Percentiles rank a stretch among this genome's conserved stretches.
phyloP scores from a whole-genome alignment of 2,113 vertebrate species.

The Tachysurus vachellii region DNA sequence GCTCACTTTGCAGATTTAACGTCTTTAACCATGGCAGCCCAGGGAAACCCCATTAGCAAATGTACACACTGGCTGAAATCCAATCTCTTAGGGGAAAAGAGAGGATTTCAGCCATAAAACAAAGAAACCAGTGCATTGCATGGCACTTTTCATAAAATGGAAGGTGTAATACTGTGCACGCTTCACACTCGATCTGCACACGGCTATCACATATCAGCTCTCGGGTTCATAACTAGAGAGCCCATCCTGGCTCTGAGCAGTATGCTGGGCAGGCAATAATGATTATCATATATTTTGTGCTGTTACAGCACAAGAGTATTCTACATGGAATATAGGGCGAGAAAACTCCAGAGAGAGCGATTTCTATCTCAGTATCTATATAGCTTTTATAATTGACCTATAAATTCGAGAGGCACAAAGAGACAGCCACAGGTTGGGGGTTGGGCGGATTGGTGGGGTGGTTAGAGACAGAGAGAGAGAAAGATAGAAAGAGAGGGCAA shows the following conservation, averaged over 20 bases:
- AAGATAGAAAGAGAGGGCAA: constrained; percentile 59
- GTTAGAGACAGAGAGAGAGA: constrained; percentile 24
- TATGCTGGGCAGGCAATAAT: constrained; percentile 20
- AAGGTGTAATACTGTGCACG: constrained; percentile 8
- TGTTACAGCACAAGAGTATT: constrained; percentile 21
- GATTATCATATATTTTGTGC: constrained; percentile 22
- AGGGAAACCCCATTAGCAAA: constrained; percentile 39
- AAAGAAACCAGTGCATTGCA: constrained; percentile 5
- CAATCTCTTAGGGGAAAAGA: constrained; percentile 17
- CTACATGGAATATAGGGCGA: constrained; percentile 29
- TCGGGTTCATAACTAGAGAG: background rate
- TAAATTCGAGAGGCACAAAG: constrained; percentile 75
- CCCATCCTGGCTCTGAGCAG: background rate
- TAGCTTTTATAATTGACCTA: constrained; percentile 78
- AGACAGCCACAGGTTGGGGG: constrained; percentile 75
- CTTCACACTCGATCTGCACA: constrained; percentile 18
- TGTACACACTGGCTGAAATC: constrained; percentile 43
- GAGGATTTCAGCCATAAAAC: constrained; percentile 26
- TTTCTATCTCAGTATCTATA: constrained; percentile 48
- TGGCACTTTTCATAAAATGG: background rate
- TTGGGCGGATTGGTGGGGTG: constrained; percentile 38
- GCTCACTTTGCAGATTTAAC: constrained; percentile 28
- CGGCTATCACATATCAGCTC: background rate
- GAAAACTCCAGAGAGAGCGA: constrained; percentile 46
- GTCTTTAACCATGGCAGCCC: background rate